Base-by-base conservation (phyloP, 2,888 invertebrate genomes). In the Mesochorus sp. region DNA sequence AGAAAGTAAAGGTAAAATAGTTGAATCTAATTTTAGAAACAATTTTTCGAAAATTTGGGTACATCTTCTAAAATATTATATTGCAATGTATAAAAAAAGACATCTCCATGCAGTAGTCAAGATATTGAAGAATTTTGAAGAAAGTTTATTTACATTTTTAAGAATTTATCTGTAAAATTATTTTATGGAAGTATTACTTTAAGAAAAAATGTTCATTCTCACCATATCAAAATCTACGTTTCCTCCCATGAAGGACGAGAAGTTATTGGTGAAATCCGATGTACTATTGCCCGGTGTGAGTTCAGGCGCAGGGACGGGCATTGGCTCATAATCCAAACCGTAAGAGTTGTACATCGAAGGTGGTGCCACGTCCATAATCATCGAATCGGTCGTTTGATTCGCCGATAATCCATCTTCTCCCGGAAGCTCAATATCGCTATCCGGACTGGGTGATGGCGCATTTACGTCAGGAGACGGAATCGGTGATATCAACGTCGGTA, bases 381-480 rank as follows among this genome's bases (percentile, higher is more conserved):
- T 80, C 24, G 88, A 88, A 44, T 85, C 82, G 5, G 49, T 44
- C 26, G 80, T 80, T 34, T 86, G 85, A 84, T 86, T 88, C 21
- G 80, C 62, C 8, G 84, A 64, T 47, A 85, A 86, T 85, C 34
- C 84, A 3, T 90, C 88, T 1, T 94, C 93, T 47, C 92, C 93
- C 0, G 96, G 96, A 71, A 96, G 91, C 42, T 96, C 96, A 66
- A 96, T 92, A 86, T 97, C 97, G 74, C 96, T 95, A 85, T 96
- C 96, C 31, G 97, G 96, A 85, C 95, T 95, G 4, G 96, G 96
- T 0, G 96, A 96, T 0, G 95, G 95, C 17, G 95, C 95, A 87
- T 93, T 93, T 21, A 93, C 91, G 85, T 94, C 94, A 1, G 94
- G 92, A 4, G 92, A 91, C 28, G 93, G 93, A 81, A 93, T 91